A percentile compares a stretch with the other conserved stretches of the same genome.
Evolutionary conservation across 2,113 vertebrate genomes (phyloP).

Genomic region (Euleptes europaea): DNA sequence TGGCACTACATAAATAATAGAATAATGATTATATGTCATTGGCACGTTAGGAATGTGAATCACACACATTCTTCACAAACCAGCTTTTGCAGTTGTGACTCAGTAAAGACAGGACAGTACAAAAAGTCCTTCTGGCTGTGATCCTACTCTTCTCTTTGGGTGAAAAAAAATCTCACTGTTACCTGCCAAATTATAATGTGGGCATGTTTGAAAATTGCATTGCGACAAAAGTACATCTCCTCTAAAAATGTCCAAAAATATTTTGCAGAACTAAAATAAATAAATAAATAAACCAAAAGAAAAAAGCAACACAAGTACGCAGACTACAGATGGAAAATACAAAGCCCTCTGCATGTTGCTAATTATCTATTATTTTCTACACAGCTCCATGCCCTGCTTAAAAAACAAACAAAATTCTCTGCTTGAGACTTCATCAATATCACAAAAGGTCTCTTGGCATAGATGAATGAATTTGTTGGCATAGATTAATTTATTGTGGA

Average conservation of each 20-base stretch:
- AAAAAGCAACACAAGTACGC: background rate
- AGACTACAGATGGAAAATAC: constrained; percentile 17
- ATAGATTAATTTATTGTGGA: no score
- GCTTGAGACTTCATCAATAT: background rate
- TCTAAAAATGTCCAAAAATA: constrained; percentile 12
- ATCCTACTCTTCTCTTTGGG: background rate
- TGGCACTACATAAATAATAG: constrained; percentile 2
- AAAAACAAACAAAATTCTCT: background rate
- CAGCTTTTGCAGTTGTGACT: constrained; percentile 46
- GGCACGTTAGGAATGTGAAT: constrained; percentile 35
- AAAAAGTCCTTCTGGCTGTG: constrained; percentile 36
- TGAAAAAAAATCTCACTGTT: background rate
- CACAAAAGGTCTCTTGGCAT: no score
- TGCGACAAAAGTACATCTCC: background rate
- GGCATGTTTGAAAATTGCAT: constrained; percentile 40
- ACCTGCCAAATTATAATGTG: background rate
- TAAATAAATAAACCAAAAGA: background rate
- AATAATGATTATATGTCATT: background rate
- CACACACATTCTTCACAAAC: constrained; percentile 32
- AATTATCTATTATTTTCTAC: background rate
- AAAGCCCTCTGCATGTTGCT: background rate
- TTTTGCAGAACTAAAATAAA: constrained; percentile 27
- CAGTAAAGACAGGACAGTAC: constrained; percentile 29
- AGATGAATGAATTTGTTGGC: no score
- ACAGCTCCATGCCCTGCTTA: background rate